These are phyloP conservation scores for Drosophila chauvacae DNA, from an alignment of 1,140 invertebrate genomes.

Conservation along the genomic window DNA sequence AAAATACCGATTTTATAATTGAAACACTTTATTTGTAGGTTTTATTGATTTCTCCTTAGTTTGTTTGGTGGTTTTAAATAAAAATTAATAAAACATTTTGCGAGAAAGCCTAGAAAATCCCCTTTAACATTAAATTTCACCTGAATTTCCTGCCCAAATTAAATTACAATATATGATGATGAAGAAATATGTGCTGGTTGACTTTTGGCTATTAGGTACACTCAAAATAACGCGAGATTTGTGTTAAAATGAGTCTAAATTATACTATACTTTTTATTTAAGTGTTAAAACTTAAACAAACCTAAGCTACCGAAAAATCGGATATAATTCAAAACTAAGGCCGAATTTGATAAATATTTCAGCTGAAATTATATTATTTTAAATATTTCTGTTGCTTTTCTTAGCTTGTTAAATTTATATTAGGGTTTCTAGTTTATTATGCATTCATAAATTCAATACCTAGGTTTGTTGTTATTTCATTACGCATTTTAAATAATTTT, in stretches of 20 bases:
- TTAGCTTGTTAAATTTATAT: not conserved
- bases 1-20: not conserved
- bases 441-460: not conserved
- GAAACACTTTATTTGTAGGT: not conserved
- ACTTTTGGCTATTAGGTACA: slow-evolving; percentile 1
- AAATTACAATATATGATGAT: slow-evolving; percentile 8
- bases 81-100: not conserved
- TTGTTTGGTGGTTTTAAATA: not conserved
- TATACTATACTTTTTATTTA: too few species aligned
- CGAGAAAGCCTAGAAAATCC: not conserved
- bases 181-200: not conserved
- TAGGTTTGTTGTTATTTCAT: not conserved
- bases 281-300: too few species aligned
- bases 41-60: not conserved
- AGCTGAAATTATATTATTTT: not conserved
- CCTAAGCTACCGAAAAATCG: too few species aligned
- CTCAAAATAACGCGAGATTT: not conserved
- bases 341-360: not conserved
- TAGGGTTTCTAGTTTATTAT: too few species aligned
- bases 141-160: not conserved
- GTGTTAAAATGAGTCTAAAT: too few species aligned
- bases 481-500: not conserved
- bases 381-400: not conserved
- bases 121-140: not conserved
- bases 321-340: too few species aligned